A percentile compares a stretch with the other conserved stretches of the same genome.
phyloP scores from a whole-genome alignment of 2,888 invertebrate species.

The Acanthacorydalis orientalis region DNA sequence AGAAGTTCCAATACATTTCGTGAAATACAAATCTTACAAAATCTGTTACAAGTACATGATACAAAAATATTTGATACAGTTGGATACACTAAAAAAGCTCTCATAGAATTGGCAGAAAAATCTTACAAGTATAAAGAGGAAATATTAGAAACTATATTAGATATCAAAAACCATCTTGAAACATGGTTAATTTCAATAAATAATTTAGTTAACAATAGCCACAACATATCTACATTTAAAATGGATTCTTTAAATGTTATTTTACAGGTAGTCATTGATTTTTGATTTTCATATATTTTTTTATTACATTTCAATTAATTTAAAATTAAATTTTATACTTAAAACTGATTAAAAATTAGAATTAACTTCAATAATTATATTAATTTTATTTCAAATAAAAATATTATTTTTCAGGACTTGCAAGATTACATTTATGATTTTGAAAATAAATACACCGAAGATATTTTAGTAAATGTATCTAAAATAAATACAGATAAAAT shows the following conservation, averaged over 20 bases:
- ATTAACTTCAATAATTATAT: not conserved
- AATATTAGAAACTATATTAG: constrained; percentile 1
- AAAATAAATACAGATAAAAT: not conserved
- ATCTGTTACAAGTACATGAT: constrained; percentile 28
- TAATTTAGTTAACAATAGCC: too few relatives aligned
- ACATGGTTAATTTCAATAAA: not conserved
- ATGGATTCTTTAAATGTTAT: not conserved
- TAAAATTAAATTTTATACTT: too few relatives aligned
- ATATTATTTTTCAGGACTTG: constrained; percentile 1
- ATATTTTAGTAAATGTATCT: not conserved
- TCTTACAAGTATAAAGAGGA: constrained; percentile 4
- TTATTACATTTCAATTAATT: too few relatives aligned
- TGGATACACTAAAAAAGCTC: constrained; percentile 11
- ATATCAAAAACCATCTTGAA: constrained; percentile 2
- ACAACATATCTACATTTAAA: too few relatives aligned
- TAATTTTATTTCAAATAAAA: not conserved
- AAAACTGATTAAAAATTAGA: too few relatives aligned
- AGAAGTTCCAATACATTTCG: constrained; percentile 37
- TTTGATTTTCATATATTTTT: not conserved
- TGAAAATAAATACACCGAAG: constrained; percentile 1
- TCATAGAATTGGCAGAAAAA: constrained; percentile 7
- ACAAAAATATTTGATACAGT: constrained; percentile 18
- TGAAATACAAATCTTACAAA: constrained; percentile 37
- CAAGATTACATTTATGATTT: not conserved
- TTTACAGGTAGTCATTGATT: not conserved